Base-by-base conservation (phyloP, 2,888 invertebrate genomes). In the Pasiphila rectangulata region DNA sequence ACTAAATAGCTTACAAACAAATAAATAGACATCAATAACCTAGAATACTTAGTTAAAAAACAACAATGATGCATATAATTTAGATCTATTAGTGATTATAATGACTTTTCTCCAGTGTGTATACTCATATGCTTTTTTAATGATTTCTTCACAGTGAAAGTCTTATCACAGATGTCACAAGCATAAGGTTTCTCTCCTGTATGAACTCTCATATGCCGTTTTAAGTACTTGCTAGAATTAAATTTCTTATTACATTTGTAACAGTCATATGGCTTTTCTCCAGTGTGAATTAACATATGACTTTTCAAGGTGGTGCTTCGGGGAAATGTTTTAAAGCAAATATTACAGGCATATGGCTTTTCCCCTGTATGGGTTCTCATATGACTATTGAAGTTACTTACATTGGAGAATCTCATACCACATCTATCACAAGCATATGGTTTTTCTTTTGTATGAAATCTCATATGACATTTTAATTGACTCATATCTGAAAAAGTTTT, bases 381-480 rank as follows among this genome's bases (percentile, higher is more conserved):
- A 24, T 50, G 50, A 13, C 45, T 45, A 32, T 53, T 41, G 7
- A 40, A 41, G 38, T 44, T 34, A 7, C 39, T 55, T 6, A 43
- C 39, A 46, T 50, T 46, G 2, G 46, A 49, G 13, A 53, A 53
- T 21, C 46, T 40, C 29, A 44, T 7, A 10, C 46, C 46, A 40
- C 52, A 53, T 38, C 48, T 41, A 15, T 50, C 50, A 34, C 50
- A 50, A 2, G 50, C 50, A 45, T 50, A 50, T 2, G 50, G 50
- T 12, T 50, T 50, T 29, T 50, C 50, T 41, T 42, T 37, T 9
- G 50, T 50, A 19, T 50, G 50, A 29, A 45, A 39, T 41, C 50
- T 32, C 27, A 24, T 38, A 9, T 50, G 50, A 15, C 45, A 30
- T 46, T 50, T 50, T 19, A 41, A 12, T 16, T 50, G 50, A 10